Base-by-base conservation (phyloP, 2,113 vertebrate species). In the Pseudopipra pipra region DNA sequence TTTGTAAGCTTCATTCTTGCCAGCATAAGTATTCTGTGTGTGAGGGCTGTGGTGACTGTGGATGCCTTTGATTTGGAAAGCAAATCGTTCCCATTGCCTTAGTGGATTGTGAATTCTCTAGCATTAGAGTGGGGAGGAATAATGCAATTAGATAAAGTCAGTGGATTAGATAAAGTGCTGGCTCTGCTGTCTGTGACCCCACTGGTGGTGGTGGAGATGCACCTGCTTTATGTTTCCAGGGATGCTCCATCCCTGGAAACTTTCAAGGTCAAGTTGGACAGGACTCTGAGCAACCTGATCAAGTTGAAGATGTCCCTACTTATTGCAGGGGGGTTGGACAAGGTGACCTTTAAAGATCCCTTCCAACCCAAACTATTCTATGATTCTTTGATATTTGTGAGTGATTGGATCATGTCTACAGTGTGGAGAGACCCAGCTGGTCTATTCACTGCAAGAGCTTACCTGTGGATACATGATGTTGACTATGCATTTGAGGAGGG, bases 321-420 rank as follows among this genome's bases (percentile, higher is more conserved):
- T 0, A 0, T 19, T 65, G 17, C 33, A 52, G 41, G 15, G 5
- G 13, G 1, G 9, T 61, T 89, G 51, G n/a, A 52, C 17, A 31
- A 58, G 49, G 13, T 39, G 41, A 37, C 20, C 15, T 75, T 58
- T 72, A 44, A 80, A 84, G 11, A 41, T 37, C 25, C 28, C 11
- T 89, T 75, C 37, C n/a, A 67, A 54, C 44, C n/a, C 18, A 25
- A 62, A 67, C 15, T 19, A 30, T 55, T 90, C 43, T 55, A 5
- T 67, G 27, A 37, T 58, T 63, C 68, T 62, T 14, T 90, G n/a
- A 37, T 37, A 63, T 37, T n/a, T 85, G 16, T 80, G 41, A 80
- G 43, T 63, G 46, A 20, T 71, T 1, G 0, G 46, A 43, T 56
- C 11, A 14, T 24, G 30, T 68, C 52, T 74, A 56, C 70, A 35